These are phyloP conservation scores for Trissoscelio sp. DNA, from an alignment of 2,888 invertebrate genomes.

Conservation along the genomic window DNA sequence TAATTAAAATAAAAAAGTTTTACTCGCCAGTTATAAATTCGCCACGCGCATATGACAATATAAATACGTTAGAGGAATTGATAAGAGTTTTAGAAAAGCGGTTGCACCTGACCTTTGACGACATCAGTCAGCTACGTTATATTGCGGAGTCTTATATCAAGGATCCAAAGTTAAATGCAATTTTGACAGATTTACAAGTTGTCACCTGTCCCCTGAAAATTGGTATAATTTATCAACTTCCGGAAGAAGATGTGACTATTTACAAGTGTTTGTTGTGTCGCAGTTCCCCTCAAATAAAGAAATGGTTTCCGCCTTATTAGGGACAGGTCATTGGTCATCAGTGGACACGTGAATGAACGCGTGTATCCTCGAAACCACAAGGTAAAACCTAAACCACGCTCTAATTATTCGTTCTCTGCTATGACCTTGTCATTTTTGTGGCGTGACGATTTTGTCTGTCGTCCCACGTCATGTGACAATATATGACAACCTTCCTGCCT, in stretches of 20 bases:
- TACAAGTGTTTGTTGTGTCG: constrained; percentile 20
- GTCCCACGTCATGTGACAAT: constrained; percentile 42
- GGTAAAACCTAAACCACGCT: constrained; percentile 76
- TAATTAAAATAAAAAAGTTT: neutral
- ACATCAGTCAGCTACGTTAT: neutral
- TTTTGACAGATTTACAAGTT: no score
- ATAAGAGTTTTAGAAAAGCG: neutral
- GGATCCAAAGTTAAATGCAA: no score
- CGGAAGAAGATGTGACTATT: constrained; percentile 30
- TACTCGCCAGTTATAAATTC: neutral
- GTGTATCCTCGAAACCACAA: constrained; percentile 78
- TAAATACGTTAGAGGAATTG: neutral
- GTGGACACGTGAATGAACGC: constrained; percentile 73
- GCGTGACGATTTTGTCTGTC: constrained; percentile 66
- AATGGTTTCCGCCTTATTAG: constrained; percentile 63
- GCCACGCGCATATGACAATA: neutral
- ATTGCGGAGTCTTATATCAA: neutral
- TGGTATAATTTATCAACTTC: constrained; percentile 44
- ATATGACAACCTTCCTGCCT: constrained; percentile 34
- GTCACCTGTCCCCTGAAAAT: constrained; percentile 52
- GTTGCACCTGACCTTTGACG: neutral
- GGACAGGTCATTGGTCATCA: constrained; percentile 66
- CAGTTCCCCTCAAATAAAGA: constrained; percentile 47
- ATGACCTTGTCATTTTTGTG: constrained; percentile 71
- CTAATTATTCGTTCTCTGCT: constrained; percentile 79